These are phyloP conservation scores for Anthrax anthrax DNA, from an alignment of 2,888 invertebrate species.

Conservation along the genomic window DNA sequence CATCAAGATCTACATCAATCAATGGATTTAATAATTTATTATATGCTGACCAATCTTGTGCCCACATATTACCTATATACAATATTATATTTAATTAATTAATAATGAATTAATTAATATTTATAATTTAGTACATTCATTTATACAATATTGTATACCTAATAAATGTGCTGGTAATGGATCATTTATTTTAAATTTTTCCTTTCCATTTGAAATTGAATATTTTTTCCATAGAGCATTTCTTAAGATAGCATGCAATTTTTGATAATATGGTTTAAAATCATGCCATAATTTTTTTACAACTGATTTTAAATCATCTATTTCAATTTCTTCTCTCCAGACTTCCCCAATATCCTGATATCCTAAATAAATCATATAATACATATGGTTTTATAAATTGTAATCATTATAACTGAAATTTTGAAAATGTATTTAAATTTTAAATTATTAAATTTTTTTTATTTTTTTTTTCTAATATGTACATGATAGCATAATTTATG, in stretches of 20 bases:
- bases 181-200: conserved; percentile 41
- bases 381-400: too few species aligned
- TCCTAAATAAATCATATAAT: conserved; percentile 30
- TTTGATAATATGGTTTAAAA: conserved; percentile 47
- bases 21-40: conserved; percentile 41
- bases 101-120: too few species aligned
- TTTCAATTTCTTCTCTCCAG: conserved; percentile 53
- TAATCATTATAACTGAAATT: too few species aligned
- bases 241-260: conserved; percentile 59
- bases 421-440: too few species aligned
- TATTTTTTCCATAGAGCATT: conserved; percentile 39
- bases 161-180: conserved; percentile 55
- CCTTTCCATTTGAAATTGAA: conserved; percentile 37
- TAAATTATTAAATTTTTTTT: too few species aligned
- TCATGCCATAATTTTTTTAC: conserved; percentile 41
- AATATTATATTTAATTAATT: too few species aligned
- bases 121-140: too few species aligned
- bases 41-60: conserved; percentile 51
- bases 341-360: conserved; percentile 46
- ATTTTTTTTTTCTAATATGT: too few species aligned
- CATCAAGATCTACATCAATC: conserved; percentile 36
- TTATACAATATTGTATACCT: conserved; percentile 39
- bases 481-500: too few species aligned
- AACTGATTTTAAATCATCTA: conserved; percentile 39
- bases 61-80: conserved; percentile 49